phyloP scores from a whole-genome alignment of 2,888 invertebrate genomes.

The Tryphoninae sp. region DNA sequence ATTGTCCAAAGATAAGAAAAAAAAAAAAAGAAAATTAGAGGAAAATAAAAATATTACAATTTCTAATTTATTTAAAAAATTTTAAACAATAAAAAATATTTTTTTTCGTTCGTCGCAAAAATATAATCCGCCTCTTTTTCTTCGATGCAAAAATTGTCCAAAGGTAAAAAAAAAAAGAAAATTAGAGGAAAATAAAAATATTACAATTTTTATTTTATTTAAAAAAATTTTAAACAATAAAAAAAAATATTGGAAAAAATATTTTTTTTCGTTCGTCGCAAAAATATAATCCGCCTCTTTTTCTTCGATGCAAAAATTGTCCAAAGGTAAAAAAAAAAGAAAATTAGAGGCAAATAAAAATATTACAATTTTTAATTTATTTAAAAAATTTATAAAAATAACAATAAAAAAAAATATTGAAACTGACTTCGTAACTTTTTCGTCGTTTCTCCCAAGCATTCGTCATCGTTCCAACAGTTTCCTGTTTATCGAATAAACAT shows the following conservation, averaged over 20 bases:
- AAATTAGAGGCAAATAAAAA: background rate
- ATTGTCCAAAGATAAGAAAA: too few relatives aligned
- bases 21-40: background rate
- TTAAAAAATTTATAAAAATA: background rate
- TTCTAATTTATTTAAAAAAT: too few relatives aligned
- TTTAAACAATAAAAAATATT: background rate
- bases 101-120: background rate
- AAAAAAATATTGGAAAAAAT: constrained; percentile 5
- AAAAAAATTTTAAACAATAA: background rate
- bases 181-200: background rate
- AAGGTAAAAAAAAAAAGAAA: background rate
- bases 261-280: background rate
- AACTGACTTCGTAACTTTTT: background rate
- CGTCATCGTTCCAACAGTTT: constrained; percentile 17
- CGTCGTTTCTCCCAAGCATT: background rate
- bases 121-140: too few relatives aligned
- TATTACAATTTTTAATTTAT: too few relatives aligned
- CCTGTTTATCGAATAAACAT: constrained; percentile 31
- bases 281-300: too few relatives aligned
- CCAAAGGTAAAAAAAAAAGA: background rate
- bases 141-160: too few relatives aligned
- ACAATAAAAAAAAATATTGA: background rate
- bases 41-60: background rate
- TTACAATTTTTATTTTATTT: too few relatives aligned
- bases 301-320: too few relatives aligned